phyloP scores from a whole-genome alignment of 2,888 invertebrate genomes.

The Liopterus haemorrhoidalis region DNA sequence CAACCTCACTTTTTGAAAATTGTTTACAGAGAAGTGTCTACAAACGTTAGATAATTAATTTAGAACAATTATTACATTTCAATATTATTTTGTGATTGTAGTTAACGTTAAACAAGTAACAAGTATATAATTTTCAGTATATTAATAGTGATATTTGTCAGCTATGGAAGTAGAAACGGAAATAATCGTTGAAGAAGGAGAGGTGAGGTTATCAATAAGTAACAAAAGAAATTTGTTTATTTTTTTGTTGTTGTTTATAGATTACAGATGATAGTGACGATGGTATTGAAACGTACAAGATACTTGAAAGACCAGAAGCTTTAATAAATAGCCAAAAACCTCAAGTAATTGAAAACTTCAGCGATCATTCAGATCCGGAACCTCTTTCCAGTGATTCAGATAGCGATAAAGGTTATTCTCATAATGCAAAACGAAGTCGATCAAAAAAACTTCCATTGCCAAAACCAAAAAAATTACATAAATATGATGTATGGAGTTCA shows the following conservation, averaged over 20 bases:
- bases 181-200: conserved; percentile 22
- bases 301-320: conserved; percentile 52
- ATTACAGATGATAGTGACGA: conserved; percentile 44
- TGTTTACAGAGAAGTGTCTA: too few species aligned
- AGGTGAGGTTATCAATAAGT: conserved; percentile 11
- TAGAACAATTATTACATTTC: too few species aligned
- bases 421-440: conserved; percentile 51
- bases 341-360: conserved; percentile 5
- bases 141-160: neutral
- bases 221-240: conserved; percentile 1
- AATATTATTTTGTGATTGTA: too few species aligned
- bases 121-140: too few species aligned
- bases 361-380: conserved; percentile 43
- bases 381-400: conserved; percentile 51
- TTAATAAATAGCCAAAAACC: conserved; percentile 32
- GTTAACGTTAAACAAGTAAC: too few species aligned
- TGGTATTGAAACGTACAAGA: conserved; percentile 52
- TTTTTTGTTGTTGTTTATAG: conserved; percentile 29
- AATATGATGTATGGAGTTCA: conserved; percentile 73
- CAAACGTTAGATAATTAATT: too few species aligned
- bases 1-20: too few species aligned
- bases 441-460: conserved; percentile 45
- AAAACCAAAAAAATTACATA: conserved; percentile 52
- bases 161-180: conserved; percentile 24
- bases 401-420: conserved; percentile 51